Conservation (phyloP, 2,113 vertebrate species). For the Odocoileus hemionus region DNA sequence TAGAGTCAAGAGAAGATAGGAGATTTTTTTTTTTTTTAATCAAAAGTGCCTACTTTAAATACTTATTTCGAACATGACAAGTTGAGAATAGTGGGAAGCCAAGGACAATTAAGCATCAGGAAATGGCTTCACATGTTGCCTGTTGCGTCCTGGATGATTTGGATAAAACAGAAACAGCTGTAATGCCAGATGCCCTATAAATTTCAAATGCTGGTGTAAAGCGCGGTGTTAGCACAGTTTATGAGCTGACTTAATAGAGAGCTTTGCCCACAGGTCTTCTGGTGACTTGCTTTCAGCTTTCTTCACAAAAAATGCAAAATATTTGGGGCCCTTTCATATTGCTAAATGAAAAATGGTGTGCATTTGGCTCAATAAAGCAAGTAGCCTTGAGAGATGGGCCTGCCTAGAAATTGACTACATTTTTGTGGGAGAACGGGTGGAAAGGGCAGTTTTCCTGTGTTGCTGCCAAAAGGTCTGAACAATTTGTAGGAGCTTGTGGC, state of each 20-base stretch:
- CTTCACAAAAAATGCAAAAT: conserved; percentile 52
- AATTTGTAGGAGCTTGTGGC: conserved; percentile 70
- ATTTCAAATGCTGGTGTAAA: neutral
- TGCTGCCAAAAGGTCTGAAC: conserved; percentile 68
- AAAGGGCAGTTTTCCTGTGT: conserved; percentile 68
- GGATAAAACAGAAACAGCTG: conserved; percentile 57
- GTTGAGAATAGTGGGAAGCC: neutral
- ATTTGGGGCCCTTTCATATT: conserved; percentile 33
- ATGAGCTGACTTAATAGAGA: conserved; percentile 29
- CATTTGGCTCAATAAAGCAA: conserved; percentile 41
- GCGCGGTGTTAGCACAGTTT: neutral
- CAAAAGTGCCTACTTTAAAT: neutral
- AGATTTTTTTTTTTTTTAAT: neutral
- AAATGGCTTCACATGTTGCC: conserved; percentile 40
- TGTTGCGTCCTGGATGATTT: conserved; percentile 17
- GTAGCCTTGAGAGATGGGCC: conserved; percentile 49
- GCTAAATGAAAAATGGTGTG: conserved; percentile 45
- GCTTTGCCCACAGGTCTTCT: conserved; percentile 16
- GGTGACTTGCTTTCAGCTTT: conserved; percentile 44
- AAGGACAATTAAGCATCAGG: neutral
- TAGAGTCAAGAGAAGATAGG: neutral
- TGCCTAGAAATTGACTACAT: conserved; percentile 54
- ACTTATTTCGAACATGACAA: neutral
- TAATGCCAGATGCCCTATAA: neutral
- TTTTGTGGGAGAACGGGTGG: conserved; percentile 67